Conservation (phyloP, 2,113 vertebrate genomes). For the Paradoxurus hermaphroditus region DNA sequence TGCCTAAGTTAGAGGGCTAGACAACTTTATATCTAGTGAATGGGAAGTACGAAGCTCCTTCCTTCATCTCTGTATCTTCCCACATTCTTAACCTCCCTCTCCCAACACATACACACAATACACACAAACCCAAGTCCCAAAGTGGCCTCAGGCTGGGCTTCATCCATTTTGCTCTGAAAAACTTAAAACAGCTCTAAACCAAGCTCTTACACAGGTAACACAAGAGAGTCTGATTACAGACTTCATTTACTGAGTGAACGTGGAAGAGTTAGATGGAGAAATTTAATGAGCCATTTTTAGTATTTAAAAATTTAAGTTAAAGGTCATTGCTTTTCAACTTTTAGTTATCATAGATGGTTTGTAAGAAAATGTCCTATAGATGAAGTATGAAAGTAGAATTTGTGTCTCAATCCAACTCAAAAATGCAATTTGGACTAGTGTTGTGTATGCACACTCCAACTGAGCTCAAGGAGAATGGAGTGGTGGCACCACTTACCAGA, state of each 20-base stretch:
- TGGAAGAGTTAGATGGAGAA: neutral
- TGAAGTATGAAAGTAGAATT: neutral
- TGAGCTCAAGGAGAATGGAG: neutral
- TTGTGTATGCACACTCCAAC: accelerated
- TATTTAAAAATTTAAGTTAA: neutral
- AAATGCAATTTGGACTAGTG: neutral
- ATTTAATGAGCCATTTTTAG: neutral
- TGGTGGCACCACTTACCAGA: neutral
- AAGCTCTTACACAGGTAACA: neutral
- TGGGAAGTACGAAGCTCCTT: neutral
- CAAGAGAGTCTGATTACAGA: neutral
- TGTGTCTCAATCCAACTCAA: neutral
- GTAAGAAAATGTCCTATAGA: neutral
- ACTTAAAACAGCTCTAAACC: neutral
- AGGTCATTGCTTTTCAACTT: neutral
- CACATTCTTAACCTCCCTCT: neutral
- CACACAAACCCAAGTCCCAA: neutral
- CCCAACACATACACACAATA: accelerated
- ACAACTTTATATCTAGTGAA: neutral
- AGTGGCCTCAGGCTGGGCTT: neutral
- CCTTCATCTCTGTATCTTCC: too few species aligned
- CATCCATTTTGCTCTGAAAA: neutral
- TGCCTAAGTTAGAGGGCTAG: neutral
- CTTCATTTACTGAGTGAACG: neutral
- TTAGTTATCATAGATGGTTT: neutral